Base-by-base conservation (phyloP, 2,888 invertebrate genomes). In the Apamea sordens region DNA sequence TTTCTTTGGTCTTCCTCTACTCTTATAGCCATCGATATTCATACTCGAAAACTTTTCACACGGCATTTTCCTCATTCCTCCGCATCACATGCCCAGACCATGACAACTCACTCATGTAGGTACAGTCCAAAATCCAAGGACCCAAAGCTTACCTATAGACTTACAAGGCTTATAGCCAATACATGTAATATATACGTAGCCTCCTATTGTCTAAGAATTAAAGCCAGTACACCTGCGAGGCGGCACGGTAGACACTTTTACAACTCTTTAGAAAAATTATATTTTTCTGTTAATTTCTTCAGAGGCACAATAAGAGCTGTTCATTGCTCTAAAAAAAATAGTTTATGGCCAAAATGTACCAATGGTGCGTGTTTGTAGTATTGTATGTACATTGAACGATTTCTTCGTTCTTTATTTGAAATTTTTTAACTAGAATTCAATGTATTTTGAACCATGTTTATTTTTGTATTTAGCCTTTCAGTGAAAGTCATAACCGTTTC, bases 401-500 rank as follows among this genome's bases (percentile, higher is more conserved):
- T 53, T 41, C 8, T 44, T 13, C 10, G 13, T 47, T 15, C 32
- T 61, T 41, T 28, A 10, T 41, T 71, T 41, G n/a, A 47, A 15
- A 7, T 28, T 41, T 67, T 32, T 47, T 11, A n/a, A 32, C 13
- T 32, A 67, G 2, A 11, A 61, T n/a, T 28, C 36, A 65, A 82
- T 75, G 65, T 50, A 44, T 63, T 73, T 59, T 21, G 11, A n/a
- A 64, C 0, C 36, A 47, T 2, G 41, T 21, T 32, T 32, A 32
- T 32, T 78, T 41, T 78, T 56, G 28, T 50, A 56, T 41, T 10
- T 50, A 28, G 18, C 32, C 41, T 3, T 10, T 13, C 32, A 80
- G 83, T 72, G 80, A 80, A 80, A 86, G 85, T 86, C 63, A 56
- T 69, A 44, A 86, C 80, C 32, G 79, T 73, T 77, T 77, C 32